Base-by-base conservation (phyloP, 1,140 invertebrate genomes). In the Charaxes varanes region DNA sequence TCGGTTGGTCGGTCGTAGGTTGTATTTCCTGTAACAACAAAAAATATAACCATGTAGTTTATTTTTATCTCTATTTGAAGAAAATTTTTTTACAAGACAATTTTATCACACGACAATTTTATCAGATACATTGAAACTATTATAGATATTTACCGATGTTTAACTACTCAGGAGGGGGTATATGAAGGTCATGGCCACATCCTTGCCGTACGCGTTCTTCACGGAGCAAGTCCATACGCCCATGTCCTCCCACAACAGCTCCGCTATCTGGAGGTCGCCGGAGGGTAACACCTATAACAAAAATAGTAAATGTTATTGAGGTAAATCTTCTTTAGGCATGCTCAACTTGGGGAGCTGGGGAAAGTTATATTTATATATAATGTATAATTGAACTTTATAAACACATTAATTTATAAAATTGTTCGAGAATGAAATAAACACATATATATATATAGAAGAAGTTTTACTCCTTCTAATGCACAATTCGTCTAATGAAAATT, bases 241-340 rank as follows among this genome's bases (percentile, higher is more conserved):
- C 93, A 95, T 95, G 62, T 95, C 92, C 6, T 84, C 73, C 91
- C 92, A 96, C 8, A 77, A 82, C 7, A 95, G 66, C 15, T 87
- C 84, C 4, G 80, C 74, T 41, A 96, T 93, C 2, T 92, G 54
- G 2, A 96, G 80, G 56, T 92, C 91, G 0, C 94, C 94, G 55
- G 88, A 90, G 7, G 86, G 78, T 35, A 91, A 80, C 2, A 92
- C 62, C 88, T 91, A 33, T 16, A 17, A 22, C 19, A 15, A 27
- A 33, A 11, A 32, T 1, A 27, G 11, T 7, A 11, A 27, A 11
- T 13, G 2, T 3, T 11, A n/a, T n/a, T n/a, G n/a, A n/a, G n/a
- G n/a, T n/a, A n/a, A n/a, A n/a, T n/a, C n/a, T n/a, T n/a, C n/a
- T n/a, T n/a, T n/a, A n/a, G n/a, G n/a, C n/a, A n/a, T n/a, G n/a